Base-by-base conservation (phyloP, 53 echinoderm and acorn worm genomes). In the Hippasteria phrygiana region DNA sequence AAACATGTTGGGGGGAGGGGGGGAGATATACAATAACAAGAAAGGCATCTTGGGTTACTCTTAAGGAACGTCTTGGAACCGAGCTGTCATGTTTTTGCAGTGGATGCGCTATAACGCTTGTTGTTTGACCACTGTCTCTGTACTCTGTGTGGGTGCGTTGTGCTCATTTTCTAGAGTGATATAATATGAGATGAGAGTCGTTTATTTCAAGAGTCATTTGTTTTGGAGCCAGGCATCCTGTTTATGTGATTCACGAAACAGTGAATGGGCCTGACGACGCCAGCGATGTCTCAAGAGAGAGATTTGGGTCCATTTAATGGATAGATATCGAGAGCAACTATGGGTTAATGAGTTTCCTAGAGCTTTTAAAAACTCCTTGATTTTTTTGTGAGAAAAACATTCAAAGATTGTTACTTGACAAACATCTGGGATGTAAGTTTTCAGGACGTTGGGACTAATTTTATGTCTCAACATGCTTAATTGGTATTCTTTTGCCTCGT, bases 171-270 rank as follows among this genome's bases (percentile, higher is more conserved):
- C 5, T 11, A 26, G 4, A 18, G 18, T 56, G 3, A 56, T 11
- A 39, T 24, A 16, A 40, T 73, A 41, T 18, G 76, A 76, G 29
- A 32, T 48, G 29, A 14, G 76, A 76, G 17, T 76, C 50, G 76
- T 76, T 76, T 47, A 51, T 48, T 76, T 18, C 76, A 14, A 48
- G 50, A 48, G 34, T 76, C 33, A 35, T 48, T 76, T 50, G 47
- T 32, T 34, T 47, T 36, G 34, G 50, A 43, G 50, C 35, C 47
- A 34, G 14, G 32, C 48, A 26, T 47, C 48, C 17, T 76, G 76
- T 76, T 76, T 76, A 76, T 76, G 50, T 34, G 53, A 76, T 76
- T 53, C 48, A 32, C 50, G 43, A 33, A 28, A 31, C 46, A 50
- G 34, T 54, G 29, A 32, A 76, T 76, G 53, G 36, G 33, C 34